phyloP scores from a whole-genome alignment of 2,113 vertebrate species.

The Fregetta grallaria region DNA sequence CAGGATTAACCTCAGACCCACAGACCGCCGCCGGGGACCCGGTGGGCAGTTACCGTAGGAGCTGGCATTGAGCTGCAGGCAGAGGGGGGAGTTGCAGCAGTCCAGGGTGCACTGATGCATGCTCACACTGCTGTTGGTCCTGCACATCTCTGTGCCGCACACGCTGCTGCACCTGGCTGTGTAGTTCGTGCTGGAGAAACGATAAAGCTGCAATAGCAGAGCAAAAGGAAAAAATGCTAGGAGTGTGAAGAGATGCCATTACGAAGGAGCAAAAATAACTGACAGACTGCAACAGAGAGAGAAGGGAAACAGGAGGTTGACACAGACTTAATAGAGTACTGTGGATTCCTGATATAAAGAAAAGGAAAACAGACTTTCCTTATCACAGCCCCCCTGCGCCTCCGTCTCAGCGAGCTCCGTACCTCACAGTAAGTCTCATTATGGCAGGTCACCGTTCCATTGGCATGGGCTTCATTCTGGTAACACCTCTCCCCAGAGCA shows the following conservation, averaged over 20 bases:
- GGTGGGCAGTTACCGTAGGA: background rate
- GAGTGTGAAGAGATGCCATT: background rate
- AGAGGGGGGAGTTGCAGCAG: slow-evolving; percentile 70
- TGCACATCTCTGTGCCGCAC: slow-evolving; percentile 53
- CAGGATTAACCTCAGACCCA: background rate
- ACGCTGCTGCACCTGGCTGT: slow-evolving; percentile 21
- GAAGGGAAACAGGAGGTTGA: background rate
- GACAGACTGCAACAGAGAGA: background rate
- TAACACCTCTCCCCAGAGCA: slow-evolving; percentile 20
- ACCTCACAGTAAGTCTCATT: background rate
- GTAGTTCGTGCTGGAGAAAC: slow-evolving; percentile 49
- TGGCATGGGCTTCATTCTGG: background rate
- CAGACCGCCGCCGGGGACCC: fast-evolving
- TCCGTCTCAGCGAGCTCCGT: fast-evolving
- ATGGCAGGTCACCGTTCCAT: background rate
- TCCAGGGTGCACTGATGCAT: slow-evolving; percentile 55
- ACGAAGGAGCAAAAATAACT: background rate
- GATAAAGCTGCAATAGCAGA: slow-evolving; percentile 65
- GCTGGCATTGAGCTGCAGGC: slow-evolving; percentile 57
- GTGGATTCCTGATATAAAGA: background rate
- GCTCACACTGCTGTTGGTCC: background rate
- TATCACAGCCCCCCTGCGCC: background rate
- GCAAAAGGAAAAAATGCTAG: background rate
- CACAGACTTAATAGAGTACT: fast-evolving
- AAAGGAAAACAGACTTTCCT: background rate